A percentile compares a stretch with the other conserved stretches of the same genome.
phyloP scores from a whole-genome alignment of 2,113 vertebrate genomes.

The Craseonycteris thonglongyai region DNA sequence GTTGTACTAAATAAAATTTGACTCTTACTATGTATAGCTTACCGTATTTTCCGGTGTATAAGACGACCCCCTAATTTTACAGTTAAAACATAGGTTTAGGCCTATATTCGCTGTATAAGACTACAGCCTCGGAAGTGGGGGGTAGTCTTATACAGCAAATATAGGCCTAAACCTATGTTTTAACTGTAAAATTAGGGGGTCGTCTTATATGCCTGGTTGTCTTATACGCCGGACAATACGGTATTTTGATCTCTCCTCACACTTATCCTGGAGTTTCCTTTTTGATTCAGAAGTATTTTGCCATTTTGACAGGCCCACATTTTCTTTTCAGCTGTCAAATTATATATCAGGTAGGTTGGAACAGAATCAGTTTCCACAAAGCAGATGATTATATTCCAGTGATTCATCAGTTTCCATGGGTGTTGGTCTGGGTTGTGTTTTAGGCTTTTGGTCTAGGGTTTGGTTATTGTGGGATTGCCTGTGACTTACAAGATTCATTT shows the following conservation, averaged over 20 bases:
- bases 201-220: too few relatives aligned
- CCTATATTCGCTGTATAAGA: too few relatives aligned
- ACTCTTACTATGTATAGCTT: not conserved
- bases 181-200: too few relatives aligned
- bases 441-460: not conserved
- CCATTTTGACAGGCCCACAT: not conserved
- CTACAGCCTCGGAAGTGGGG: too few relatives aligned
- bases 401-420: not conserved
- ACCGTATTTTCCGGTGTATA: too few relatives aligned
- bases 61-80: too few relatives aligned
- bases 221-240: too few relatives aligned
- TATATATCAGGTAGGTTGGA: not conserved
- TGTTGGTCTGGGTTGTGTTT: not conserved
- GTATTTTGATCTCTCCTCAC: not conserved
- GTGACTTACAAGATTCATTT: not conserved
- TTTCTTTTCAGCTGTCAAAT: constrained; percentile 36
- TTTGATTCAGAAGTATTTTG: not conserved
- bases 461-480: not conserved
- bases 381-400: not conserved
- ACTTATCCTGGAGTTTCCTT: constrained; percentile 5
- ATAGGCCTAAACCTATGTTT: too few relatives aligned
- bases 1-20: not conserved
- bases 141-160: too few relatives aligned
- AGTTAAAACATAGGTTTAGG: too few relatives aligned
- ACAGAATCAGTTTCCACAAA: not conserved